phyloP scores from a whole-genome alignment of 2,797 vertebrate genomes.

The Peromyscus attwateri region DNA sequence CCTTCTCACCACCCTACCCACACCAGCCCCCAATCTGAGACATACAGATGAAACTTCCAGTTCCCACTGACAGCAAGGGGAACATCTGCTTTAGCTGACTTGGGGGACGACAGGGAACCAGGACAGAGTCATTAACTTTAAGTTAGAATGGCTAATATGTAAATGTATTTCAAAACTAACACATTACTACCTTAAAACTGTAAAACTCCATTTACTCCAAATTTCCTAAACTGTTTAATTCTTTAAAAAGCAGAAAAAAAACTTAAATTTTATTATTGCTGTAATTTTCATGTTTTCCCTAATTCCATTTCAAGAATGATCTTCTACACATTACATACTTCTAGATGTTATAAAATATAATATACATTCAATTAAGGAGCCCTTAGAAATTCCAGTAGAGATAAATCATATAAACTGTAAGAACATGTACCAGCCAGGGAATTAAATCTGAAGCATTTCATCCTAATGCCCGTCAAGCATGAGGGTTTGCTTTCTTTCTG shows the following conservation, averaged over 20 bases:
- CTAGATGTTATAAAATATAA: background rate
- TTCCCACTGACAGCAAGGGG: background rate
- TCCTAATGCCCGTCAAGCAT: background rate
- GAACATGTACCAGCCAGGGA: background rate
- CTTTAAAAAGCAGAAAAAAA: slow-evolving; percentile 21
- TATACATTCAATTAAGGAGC: background rate
- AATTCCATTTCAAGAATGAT: slow-evolving; percentile 17
- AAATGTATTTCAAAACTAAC: slow-evolving; percentile 31
- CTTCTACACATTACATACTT: background rate
- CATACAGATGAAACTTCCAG: background rate
- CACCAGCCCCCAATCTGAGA: background rate
- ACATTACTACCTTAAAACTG: slow-evolving; percentile 11
- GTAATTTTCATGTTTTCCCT: slow-evolving; percentile 16
- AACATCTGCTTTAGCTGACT: slow-evolving; percentile 5
- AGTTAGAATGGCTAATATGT: slow-evolving; percentile 40
- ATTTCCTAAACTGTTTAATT: slow-evolving; percentile 29
- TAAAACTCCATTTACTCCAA: slow-evolving; percentile 37
- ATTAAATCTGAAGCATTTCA: background rate
- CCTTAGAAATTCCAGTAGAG: slow-evolving; percentile 13
- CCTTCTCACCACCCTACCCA: background rate
- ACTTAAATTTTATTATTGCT: slow-evolving; percentile 14
- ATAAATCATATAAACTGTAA: slow-evolving; percentile 19
- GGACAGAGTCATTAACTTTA: background rate
- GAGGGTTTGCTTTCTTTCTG: background rate
- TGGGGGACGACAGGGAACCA: background rate